Percentiles rank a stretch among this genome's conserved stretches.
Evolutionary conservation across 2,888 invertebrate genomes (phyloP).

Genomic region (Pycnomerus fuliginosus): DNA sequence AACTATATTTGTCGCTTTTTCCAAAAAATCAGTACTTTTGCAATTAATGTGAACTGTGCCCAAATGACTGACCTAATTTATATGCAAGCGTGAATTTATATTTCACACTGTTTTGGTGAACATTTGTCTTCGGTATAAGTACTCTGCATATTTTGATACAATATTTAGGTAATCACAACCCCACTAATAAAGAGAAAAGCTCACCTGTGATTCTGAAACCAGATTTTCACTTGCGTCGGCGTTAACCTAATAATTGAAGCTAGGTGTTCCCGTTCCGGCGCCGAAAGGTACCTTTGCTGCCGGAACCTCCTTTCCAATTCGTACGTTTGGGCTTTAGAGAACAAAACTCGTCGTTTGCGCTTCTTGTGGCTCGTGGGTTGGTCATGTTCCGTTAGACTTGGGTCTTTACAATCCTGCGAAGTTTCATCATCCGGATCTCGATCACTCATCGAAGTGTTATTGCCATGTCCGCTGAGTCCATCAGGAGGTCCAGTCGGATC

Average conservation of each 20-base stretch:
- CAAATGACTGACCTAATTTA: no score
- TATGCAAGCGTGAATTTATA: no score
- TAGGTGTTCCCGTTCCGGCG: conserved; percentile 95
- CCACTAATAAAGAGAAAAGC: conserved; percentile 15
- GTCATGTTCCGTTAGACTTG: conserved; percentile 41
- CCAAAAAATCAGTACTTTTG: no score
- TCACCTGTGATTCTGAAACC: conserved; percentile 96
- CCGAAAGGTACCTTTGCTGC: conserved; percentile 94
- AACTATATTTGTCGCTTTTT: no score
- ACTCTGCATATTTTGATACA: no score
- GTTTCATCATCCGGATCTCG: conserved; percentile 65
- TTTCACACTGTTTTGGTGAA: no score
- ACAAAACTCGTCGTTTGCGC: conserved; percentile 92
- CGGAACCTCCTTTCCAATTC: conserved; percentile 93
- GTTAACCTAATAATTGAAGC: conserved; percentile 93
- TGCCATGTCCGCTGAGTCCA: neutral
- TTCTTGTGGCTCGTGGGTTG: conserved; percentile 82
- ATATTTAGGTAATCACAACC: no score
- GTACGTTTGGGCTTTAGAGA: conserved; percentile 96
- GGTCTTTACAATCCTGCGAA: conserved; percentile 47
- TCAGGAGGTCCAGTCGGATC: conserved; percentile 30
- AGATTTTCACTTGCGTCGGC: conserved; percentile 97
- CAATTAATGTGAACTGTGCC: no score
- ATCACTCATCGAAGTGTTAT: conserved; percentile 28
- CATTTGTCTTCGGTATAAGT: no score